Conservation (phyloP, 2,797 vertebrate genomes). For the Channallabes apus region DNA sequence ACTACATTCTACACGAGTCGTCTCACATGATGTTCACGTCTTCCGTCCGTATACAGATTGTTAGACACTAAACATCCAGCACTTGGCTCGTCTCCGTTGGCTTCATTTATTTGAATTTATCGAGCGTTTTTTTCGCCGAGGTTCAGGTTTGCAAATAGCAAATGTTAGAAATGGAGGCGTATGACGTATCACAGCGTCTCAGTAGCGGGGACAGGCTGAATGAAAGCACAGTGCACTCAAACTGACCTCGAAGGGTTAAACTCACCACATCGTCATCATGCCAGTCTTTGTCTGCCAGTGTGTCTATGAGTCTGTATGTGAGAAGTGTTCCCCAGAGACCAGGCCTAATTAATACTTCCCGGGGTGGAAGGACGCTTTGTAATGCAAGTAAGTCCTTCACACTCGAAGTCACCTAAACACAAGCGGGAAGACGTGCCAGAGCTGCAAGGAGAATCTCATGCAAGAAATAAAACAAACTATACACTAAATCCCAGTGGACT, state of each 20-base stretch:
- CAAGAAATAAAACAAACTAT: neutral
- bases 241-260: constrained; percentile 51
- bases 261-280: constrained; percentile 38
- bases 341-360: constrained; percentile 41
- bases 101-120: neutral
- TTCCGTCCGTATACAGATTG: neutral
- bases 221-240: constrained; percentile 22
- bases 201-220: constrained; percentile 23
- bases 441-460: neutral
- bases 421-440: neutral
- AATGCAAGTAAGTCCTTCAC: constrained; percentile 4
- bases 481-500: too few species aligned
- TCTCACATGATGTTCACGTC: constrained; percentile 54
- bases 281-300: constrained; percentile 32
- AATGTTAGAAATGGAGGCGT: neutral
- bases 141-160: too few species aligned
- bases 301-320: constrained; percentile 23
- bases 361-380: constrained; percentile 6
- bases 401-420: constrained; percentile 3
- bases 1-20: constrained; percentile 60
- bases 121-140: too few species aligned
- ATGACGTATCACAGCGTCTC: neutral
- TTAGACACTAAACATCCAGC: neutral
- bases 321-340: constrained; percentile 44
- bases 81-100: neutral